phyloP scores from a whole-genome alignment of 2,797 vertebrate genomes.

The Neosilurus mollespiculum region DNA sequence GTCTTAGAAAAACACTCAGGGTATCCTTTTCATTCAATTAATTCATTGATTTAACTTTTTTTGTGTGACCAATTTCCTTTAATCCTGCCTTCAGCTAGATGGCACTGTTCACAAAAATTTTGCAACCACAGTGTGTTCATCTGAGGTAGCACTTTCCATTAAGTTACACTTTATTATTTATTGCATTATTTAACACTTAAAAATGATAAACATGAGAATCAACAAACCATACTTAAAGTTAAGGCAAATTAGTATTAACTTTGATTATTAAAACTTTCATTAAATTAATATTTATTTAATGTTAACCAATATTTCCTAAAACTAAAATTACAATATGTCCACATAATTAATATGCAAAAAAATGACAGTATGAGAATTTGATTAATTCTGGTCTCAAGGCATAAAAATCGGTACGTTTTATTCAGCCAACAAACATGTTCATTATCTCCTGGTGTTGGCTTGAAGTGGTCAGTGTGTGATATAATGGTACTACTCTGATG shows the following conservation, averaged over 20 bases:
- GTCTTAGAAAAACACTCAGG: too few relatives aligned
- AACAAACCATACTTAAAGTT: not conserved
- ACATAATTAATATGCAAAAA: not conserved
- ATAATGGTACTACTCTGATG: too few relatives aligned
- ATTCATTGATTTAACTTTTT: too few relatives aligned
- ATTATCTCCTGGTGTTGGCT: not conserved
- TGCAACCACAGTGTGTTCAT: not conserved
- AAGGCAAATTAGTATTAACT: not conserved
- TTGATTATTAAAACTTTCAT: not conserved
- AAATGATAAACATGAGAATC: not conserved
- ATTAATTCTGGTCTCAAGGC: not conserved
- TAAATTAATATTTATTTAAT: not conserved
- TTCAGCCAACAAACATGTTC: not conserved
- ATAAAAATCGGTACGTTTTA: not conserved
- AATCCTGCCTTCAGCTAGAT: not conserved
- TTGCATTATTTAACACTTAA: not conserved
- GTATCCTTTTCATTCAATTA: too few relatives aligned
- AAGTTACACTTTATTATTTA: not conserved
- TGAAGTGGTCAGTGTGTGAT: too few relatives aligned
- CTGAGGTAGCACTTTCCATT: not conserved
- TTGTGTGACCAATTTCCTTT: not conserved
- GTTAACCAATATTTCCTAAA: not conserved
- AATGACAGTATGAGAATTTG: not conserved
- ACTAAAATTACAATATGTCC: not conserved
- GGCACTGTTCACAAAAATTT: not conserved